Evolutionary conservation across 2,888 invertebrate species (phyloP).

Genomic region (Microplitis deprimator): DNA sequence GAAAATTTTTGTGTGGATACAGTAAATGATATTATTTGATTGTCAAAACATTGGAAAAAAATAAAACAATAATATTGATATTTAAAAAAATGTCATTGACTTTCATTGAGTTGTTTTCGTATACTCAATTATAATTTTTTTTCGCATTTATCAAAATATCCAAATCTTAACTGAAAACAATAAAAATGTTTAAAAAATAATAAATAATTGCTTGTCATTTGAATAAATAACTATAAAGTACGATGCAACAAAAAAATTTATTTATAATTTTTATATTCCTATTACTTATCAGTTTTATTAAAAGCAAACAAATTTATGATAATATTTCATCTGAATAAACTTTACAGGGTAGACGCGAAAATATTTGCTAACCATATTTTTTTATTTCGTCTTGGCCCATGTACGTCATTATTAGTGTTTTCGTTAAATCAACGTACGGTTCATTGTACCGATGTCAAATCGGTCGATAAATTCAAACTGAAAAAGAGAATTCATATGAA

Average conservation of each 20-base stretch:
- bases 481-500: too few species aligned
- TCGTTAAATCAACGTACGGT: slow-evolving; percentile 62
- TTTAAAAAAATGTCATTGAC: neutral
- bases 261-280: neutral
- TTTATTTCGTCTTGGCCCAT: slow-evolving; percentile 54
- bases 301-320: slow-evolving; percentile 18
- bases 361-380: slow-evolving; percentile 62
- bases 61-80: neutral
- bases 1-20: neutral
- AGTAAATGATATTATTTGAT: neutral
- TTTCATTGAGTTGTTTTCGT: neutral
- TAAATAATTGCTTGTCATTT: slow-evolving; percentile 19
- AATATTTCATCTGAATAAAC: slow-evolving; percentile 45
- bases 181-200: neutral
- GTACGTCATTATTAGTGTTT: slow-evolving; percentile 59
- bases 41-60: neutral
- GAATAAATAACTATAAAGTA: slow-evolving; percentile 28
- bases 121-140: neutral
- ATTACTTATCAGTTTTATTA: neutral
- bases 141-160: neutral
- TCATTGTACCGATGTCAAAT: slow-evolving; percentile 63
- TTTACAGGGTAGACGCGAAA: slow-evolving; percentile 22
- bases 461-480: slow-evolving; percentile 59
- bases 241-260: neutral
- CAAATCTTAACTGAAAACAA: neutral